Evolutionary conservation across 2,888 invertebrate genomes (phyloP).

Genomic region (Hymenopus coronatus): DNA sequence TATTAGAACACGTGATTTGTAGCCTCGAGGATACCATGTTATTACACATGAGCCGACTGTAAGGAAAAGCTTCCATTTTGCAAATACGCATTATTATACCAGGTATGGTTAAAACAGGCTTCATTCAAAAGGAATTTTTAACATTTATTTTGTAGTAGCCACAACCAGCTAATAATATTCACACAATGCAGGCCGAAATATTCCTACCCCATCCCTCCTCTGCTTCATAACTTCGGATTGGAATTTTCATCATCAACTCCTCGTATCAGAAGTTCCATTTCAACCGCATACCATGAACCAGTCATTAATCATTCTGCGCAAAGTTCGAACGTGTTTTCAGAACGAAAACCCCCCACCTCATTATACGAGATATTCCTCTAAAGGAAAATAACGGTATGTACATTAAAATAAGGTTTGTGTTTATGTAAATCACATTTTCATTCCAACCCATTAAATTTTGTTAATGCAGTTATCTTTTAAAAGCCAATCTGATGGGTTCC

Average conservation of each 20-base stretch:
- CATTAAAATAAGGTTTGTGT: no score
- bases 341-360: neutral
- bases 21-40: no score
- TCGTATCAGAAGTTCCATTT: neutral
- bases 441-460: no score
- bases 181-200: neutral
- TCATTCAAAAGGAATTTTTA: neutral
- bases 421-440: no score
- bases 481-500: no score
- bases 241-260: neutral
- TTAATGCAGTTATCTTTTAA: no score
- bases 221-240: neutral
- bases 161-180: neutral
- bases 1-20: no score
- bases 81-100: no score
- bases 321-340: neutral
- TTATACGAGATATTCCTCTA: neutral
- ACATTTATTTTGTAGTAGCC: neutral
- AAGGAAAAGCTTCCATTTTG: no score
- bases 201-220: neutral
- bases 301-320: neutral
- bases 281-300: neutral
- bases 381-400: neutral
- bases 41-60: no score
- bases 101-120: neutral